phyloP scores from a whole-genome alignment of 1,140 invertebrate species.

The Psix sp. region DNA sequence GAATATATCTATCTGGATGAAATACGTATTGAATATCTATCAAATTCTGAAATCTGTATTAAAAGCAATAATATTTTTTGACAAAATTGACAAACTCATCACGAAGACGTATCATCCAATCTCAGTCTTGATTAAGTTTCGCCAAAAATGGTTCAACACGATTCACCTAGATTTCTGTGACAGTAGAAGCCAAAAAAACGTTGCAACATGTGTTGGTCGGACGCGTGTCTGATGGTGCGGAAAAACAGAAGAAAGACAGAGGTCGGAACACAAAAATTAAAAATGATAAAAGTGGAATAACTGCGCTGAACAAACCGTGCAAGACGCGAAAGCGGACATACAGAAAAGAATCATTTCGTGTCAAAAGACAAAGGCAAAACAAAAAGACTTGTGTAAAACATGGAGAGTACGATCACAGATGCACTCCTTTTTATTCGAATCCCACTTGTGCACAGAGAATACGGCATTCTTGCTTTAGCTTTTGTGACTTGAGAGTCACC shows the following conservation, averaged over 20 bases:
- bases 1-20: too few relatives aligned
- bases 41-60: too few relatives aligned
- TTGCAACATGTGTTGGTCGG: conserved; percentile 10
- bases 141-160: conserved; percentile 10
- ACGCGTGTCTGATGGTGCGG: conserved; percentile 1
- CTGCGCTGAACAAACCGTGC: conserved; percentile 10
- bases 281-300: conserved; percentile 21
- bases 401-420: conserved; percentile 12
- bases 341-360: conserved; percentile 17
- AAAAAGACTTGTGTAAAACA: neutral
- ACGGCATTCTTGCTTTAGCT: conserved; percentile 21
- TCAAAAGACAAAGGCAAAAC: conserved; percentile 10
- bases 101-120: too few relatives aligned
- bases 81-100: too few relatives aligned
- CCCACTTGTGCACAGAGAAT: conserved; percentile 5
- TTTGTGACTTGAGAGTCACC: conserved; percentile 18
- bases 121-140: conserved; percentile 2
- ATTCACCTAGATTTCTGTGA: conserved; percentile 3
- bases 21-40: too few relatives aligned
- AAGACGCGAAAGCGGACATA: conserved; percentile 3
- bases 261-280: neutral
- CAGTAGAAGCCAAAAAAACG: conserved; percentile 7
- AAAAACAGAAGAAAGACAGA: neutral
- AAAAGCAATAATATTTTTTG: too few relatives aligned
- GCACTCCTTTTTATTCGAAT: conserved; percentile 17